Conservation (phyloP, 2,797 vertebrate species). For the Sebastes vulpes region DNA sequence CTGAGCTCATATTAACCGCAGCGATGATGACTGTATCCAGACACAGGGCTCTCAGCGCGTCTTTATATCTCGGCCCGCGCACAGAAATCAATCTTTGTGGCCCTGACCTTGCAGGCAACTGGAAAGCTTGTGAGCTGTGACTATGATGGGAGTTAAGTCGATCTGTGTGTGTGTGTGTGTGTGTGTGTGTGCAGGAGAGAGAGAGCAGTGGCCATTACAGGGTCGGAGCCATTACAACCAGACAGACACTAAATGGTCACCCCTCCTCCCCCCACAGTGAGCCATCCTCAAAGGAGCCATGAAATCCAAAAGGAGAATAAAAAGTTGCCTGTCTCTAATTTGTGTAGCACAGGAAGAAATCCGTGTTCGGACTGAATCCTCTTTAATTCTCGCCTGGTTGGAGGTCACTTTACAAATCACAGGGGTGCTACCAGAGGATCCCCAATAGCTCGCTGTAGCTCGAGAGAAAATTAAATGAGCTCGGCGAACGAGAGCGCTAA, state of each 20-base stretch:
- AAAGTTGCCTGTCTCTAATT: conserved; percentile 78
- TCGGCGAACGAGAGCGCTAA: background rate
- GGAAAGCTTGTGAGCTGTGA: conserved; percentile 49
- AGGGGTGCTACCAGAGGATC: conserved; percentile 39
- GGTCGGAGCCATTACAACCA: conserved; percentile 86
- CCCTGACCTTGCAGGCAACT: conserved; percentile 70
- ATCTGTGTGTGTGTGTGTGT: background rate
- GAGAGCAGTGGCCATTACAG: conserved; percentile 71
- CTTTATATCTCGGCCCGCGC: conserved; percentile 44
- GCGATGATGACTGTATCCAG: conserved; percentile 57
- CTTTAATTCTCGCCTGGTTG: conserved; percentile 63
- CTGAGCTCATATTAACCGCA: conserved; percentile 56
- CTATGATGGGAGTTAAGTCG: conserved; percentile 43
- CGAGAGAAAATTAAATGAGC: conserved; percentile 2
- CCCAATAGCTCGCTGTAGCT: conserved; percentile 11
- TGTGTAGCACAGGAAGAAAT: conserved; percentile 71
- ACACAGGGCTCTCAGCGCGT: conserved; percentile 45
- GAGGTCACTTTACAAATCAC: conserved; percentile 75
- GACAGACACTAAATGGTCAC: conserved; percentile 88
- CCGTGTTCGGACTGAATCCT: conserved; percentile 61
- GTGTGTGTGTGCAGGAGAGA: background rate
- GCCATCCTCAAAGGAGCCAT: conserved; percentile 83
- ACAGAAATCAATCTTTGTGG: conserved; percentile 65
- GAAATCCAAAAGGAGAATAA: conserved; percentile 75
- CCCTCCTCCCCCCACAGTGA: conserved; percentile 51